phyloP scores from a whole-genome alignment of 1,140 invertebrate genomes.

The Rhopalosiphum maidis region DNA sequence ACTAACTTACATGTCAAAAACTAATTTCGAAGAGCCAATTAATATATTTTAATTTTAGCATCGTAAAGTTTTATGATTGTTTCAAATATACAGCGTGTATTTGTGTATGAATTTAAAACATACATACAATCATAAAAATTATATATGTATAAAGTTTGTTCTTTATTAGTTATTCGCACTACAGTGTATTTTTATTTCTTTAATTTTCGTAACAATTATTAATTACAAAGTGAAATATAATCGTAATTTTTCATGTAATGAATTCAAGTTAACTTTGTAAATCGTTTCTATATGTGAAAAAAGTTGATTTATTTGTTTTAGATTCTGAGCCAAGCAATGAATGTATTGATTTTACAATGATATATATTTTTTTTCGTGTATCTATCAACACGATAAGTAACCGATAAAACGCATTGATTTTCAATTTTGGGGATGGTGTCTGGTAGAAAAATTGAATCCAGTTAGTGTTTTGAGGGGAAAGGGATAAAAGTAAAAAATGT shows the following conservation, averaged over 20 bases:
- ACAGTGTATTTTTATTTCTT: not conserved
- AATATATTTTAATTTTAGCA: constrained; percentile 13
- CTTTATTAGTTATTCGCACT: not conserved
- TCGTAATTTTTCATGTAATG: not conserved
- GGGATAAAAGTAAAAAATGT: too few relatives aligned
- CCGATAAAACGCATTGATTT: too few relatives aligned
- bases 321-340: not conserved
- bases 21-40: constrained; percentile 28
- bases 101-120: not conserved
- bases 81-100: not conserved
- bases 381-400: not conserved
- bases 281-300: not conserved
- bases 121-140: not conserved
- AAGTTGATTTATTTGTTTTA: not conserved
- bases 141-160: not conserved
- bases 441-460: not conserved
- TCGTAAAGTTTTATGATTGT: not conserved
- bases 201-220: not conserved
- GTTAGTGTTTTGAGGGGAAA: too few relatives aligned
- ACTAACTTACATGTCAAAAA: constrained; percentile 46
- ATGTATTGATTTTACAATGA: not conserved
- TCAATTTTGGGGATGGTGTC: too few relatives aligned
- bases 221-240: not conserved
- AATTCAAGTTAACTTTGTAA: not conserved
- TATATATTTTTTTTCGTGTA: not conserved